Evolutionary conservation across 1,140 invertebrate genomes (phyloP).

Genomic region (Drosophila grimshawi): DNA sequence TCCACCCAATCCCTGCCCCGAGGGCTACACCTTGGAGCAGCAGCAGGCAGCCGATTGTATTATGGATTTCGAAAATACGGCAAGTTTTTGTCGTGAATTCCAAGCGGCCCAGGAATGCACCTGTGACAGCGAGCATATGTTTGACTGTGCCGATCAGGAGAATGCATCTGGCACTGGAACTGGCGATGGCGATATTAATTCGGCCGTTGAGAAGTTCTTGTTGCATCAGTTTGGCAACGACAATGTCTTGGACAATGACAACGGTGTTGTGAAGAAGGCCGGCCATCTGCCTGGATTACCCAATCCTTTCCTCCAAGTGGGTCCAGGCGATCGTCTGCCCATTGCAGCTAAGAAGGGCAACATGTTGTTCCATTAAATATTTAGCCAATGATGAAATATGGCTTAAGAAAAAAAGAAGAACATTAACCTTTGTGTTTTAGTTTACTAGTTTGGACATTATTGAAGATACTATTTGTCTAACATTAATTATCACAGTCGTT

Average conservation of each 20-base stretch:
- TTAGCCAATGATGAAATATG: slow-evolving; percentile 13
- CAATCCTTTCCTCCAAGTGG: slow-evolving; percentile 90
- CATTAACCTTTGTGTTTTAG: slow-evolving; percentile 5
- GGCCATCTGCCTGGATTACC: slow-evolving; percentile 49
- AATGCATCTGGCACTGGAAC: slow-evolving; percentile 66
- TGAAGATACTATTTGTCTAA: slow-evolving; percentile 51
- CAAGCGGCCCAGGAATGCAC: slow-evolving; percentile 97
- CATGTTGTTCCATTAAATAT: slow-evolving; percentile 85
- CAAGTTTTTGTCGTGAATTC: slow-evolving; percentile 97
- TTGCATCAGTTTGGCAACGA: slow-evolving; percentile 85
- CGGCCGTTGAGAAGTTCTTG: slow-evolving; percentile 85
- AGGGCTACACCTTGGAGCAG: slow-evolving; percentile 91
- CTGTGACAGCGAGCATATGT: slow-evolving; percentile 99
- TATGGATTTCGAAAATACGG: slow-evolving; percentile 97
- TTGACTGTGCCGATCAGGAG: slow-evolving; percentile 90
- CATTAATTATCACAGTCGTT: slow-evolving; percentile 43
- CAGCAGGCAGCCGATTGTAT: slow-evolving; percentile 93
- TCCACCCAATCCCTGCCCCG: slow-evolving; percentile 98
- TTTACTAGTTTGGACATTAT: slow-evolving; percentile 13
- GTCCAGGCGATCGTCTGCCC: slow-evolving; percentile 90
- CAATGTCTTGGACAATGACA: slow-evolving; percentile 86
- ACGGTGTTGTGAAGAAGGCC: slow-evolving; percentile 91
- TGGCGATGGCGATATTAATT: slow-evolving; percentile 71
- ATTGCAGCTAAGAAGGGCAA: slow-evolving; percentile 95
- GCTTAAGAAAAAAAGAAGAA: background rate